Conservation (phyloP, 2,888 invertebrate genomes). For the Hyalella azteca region DNA sequence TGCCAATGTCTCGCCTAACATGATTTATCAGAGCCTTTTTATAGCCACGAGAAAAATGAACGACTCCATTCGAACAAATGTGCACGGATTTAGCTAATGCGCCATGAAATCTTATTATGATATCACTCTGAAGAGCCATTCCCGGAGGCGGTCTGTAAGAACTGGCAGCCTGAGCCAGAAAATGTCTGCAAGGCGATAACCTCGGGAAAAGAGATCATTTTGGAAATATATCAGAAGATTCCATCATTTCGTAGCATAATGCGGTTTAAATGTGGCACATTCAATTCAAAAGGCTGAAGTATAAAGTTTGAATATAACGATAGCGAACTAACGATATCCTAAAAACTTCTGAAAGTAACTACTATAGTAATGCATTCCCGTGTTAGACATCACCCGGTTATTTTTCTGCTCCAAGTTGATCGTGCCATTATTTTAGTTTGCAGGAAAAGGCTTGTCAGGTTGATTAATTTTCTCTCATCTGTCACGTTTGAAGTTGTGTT, state of each 20-base stretch:
- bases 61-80: slow-evolving; percentile 35
- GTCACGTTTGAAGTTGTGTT: slow-evolving; percentile 28
- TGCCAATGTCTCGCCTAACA: slow-evolving; percentile 28
- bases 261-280: no score
- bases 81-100: slow-evolving; percentile 13
- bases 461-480: slow-evolving; percentile 31
- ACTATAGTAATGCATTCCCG: no score
- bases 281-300: no score
- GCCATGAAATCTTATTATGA: slow-evolving; percentile 30
- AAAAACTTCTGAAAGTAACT: no score
- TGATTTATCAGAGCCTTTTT: slow-evolving; percentile 29
- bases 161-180: not conserved
- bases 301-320: no score
- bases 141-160: not conserved
- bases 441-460: slow-evolving; percentile 25
- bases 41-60: slow-evolving; percentile 28
- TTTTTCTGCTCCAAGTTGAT: no score
- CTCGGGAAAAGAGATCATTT: no score
- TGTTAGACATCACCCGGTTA: no score
- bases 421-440: slow-evolving; percentile 8
- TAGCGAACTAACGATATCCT: no score
- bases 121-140: slow-evolving; percentile 5
- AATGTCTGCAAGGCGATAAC: no score
- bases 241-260: no score
- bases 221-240: no score